Conservation (phyloP, 2,888 invertebrate species). For the Tineola bisselliella region DNA sequence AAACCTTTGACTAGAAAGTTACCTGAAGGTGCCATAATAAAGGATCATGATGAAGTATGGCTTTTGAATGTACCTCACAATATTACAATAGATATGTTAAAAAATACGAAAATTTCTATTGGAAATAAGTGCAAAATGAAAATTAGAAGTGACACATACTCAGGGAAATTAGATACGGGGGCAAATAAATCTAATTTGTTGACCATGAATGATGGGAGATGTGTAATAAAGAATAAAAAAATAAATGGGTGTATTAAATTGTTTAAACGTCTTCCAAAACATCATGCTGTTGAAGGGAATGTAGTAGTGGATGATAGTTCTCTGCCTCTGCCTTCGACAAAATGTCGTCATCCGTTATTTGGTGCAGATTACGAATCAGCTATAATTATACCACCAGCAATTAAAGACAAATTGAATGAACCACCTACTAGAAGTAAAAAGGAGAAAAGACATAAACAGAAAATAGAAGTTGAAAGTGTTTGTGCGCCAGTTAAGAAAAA, state of each 20-base stretch:
- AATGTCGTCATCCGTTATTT: constrained; percentile 50
- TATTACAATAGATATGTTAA: constrained; percentile 29
- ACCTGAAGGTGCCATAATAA: constrained; percentile 21
- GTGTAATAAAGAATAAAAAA: constrained; percentile 27
- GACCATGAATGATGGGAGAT: constrained; percentile 19
- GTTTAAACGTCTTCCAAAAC: constrained; percentile 42
- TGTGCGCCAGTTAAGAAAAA: background rate
- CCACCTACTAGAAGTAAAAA: constrained; percentile 18
- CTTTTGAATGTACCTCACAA: constrained; percentile 39
- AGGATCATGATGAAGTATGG: constrained; percentile 44
- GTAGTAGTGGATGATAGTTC: constrained; percentile 24
- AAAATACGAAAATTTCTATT: constrained; percentile 26
- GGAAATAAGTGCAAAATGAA: constrained; percentile 43
- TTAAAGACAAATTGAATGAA: constrained; percentile 17
- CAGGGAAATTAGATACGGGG: constrained; percentile 26
- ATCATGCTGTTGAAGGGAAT: constrained; percentile 32
- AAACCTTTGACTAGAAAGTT: constrained; percentile 21
- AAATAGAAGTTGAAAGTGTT: constrained; percentile 12
- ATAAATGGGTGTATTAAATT: constrained; percentile 31
- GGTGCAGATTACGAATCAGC: constrained; percentile 42
- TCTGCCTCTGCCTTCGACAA: constrained; percentile 47
- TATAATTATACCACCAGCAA: constrained; percentile 31
- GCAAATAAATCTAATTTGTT: constrained; percentile 19
- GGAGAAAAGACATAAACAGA: constrained; percentile 6
- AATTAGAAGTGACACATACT: constrained; percentile 37